These are phyloP conservation scores for Temnothorax curvispinosus DNA, from an alignment of 1,140 invertebrate genomes.

Conservation along the genomic window DNA sequence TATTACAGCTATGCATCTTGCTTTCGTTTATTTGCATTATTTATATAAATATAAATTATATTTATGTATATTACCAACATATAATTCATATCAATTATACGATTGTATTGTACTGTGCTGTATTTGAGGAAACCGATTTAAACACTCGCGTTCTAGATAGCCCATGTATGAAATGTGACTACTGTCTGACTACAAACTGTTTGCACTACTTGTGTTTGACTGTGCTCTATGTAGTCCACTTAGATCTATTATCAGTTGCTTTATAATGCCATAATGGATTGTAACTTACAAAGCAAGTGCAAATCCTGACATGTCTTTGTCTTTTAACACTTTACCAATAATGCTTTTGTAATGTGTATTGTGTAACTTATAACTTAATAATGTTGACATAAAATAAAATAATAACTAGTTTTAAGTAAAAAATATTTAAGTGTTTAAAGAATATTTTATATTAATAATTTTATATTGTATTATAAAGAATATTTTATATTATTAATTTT, in stretches of 20 bases:
- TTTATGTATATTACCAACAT: not conserved
- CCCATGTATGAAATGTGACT: not conserved
- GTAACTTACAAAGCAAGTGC: not conserved
- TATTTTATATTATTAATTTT: too few relatives aligned
- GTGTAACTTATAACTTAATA: too few relatives aligned
- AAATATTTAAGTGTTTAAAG: too few relatives aligned
- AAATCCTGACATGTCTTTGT: not conserved
- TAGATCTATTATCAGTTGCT: slow-evolving; percentile 4
- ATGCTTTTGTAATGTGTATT: too few relatives aligned
- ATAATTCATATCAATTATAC: not conserved
- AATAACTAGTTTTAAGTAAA: too few relatives aligned
- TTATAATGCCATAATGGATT: not conserved
- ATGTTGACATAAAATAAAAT: too few relatives aligned
- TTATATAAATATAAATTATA: not conserved
- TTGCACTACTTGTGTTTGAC: slow-evolving; percentile 30
- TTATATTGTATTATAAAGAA: too few relatives aligned
- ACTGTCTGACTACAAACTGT: slow-evolving; percentile 19
- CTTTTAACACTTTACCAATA: too few relatives aligned
- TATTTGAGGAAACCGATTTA: not conserved
- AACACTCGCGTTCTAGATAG: not conserved
- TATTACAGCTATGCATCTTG: not conserved
- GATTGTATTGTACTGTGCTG: not conserved
- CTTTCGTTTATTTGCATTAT: not conserved
- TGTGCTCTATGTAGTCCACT: not conserved
- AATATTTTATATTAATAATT: too few relatives aligned